Base-by-base conservation (phyloP, 2,113 vertebrate species). In the Engraulis encrasicolus region DNA sequence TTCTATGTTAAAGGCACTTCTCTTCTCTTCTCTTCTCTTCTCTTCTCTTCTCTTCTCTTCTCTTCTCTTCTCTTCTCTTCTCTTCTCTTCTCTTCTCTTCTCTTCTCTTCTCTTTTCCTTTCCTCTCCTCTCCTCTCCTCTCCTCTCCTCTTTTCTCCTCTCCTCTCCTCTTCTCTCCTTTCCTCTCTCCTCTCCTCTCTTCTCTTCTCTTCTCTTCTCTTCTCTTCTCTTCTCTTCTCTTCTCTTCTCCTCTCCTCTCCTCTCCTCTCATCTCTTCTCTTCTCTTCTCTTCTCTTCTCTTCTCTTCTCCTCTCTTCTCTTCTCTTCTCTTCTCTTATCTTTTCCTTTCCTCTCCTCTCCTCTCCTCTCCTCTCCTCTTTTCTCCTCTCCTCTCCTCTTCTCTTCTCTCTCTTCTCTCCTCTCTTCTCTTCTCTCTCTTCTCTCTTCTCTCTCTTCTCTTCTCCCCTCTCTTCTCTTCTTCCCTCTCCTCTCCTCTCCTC, bases 71-170 rank as follows among this genome's bases (percentile, higher is more conserved):
- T 20, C 17, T 20, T 4, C 19, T 20, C 19, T 15, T 18, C 2
- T 52, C 19, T 15, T 18, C 19, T 18, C 50, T 52, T 18, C 14
- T 52, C 2, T 15, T 18, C 52, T 54, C 19, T 36, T n/a, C 12
- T 12, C n/a, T 61, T 23, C 23, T 23, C n/a, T 61, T 11, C 6
- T 87, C 88, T 89, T 86, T 87, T 87, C 77, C 80, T 88, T 86
- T 87, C 61, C 88, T 85, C 11, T 17, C 80, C 82, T 88, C 38
- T 50, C 52, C 78, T 78, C 83, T 18, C 85, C 78, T 85, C 78
- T 74, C 80, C 52, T 71, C 58, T 54, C 3, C 17, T 6, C 31
- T 74, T 31, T 34, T 31, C 34, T 9, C 14, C 61, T 71, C 23
- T 71, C 23, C 12, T 11, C 15, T 14, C 6, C 15, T 79, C 19